Conservation (phyloP, 2,888 invertebrate genomes). For the Caenorhabditis sulstoni region DNA sequence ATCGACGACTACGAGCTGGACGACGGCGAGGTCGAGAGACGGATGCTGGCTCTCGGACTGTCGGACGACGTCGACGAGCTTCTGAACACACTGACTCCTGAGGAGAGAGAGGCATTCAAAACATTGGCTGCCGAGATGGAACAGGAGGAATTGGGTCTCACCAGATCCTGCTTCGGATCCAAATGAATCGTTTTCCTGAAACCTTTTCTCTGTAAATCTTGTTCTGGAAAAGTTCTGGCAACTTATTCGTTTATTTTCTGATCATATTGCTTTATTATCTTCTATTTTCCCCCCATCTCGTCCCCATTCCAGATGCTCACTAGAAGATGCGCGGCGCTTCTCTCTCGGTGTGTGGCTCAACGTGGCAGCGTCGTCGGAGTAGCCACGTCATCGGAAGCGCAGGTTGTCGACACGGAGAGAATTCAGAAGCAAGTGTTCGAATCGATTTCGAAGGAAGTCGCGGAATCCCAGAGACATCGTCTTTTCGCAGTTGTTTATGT, state of each 20-base stretch:
- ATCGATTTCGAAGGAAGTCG: conserved; percentile 72
- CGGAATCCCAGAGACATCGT: conserved; percentile 77
- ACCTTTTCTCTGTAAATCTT: neutral
- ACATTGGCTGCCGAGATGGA: conserved; percentile 67
- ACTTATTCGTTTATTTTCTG: neutral
- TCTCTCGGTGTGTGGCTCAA: conserved; percentile 6
- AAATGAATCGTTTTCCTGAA: neutral
- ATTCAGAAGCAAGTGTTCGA: conserved; percentile 59
- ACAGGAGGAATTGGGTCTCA: conserved; percentile 39
- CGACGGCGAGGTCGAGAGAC: conserved; percentile 61
- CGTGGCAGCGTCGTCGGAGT: neutral
- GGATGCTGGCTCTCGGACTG: conserved; percentile 60
- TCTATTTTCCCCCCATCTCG: neutral
- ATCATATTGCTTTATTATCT: neutral
- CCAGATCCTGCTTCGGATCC: conserved; percentile 33
- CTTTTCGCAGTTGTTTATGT: conserved; percentile 82
- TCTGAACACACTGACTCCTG: conserved; percentile 62
- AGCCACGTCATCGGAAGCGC: conserved; percentile 33
- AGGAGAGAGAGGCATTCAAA: conserved; percentile 65
- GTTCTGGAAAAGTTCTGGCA: neutral
- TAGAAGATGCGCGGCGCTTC: conserved; percentile 9
- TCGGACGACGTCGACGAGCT: conserved; percentile 66
- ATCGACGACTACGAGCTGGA: conserved; percentile 68
- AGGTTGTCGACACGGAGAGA: conserved; percentile 50
- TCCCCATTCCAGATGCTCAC: conserved; percentile 16